These are phyloP conservation scores for Tragelaphus imberbis DNA, from an alignment of 2,113 vertebrate genomes.

Conservation along the genomic window DNA sequence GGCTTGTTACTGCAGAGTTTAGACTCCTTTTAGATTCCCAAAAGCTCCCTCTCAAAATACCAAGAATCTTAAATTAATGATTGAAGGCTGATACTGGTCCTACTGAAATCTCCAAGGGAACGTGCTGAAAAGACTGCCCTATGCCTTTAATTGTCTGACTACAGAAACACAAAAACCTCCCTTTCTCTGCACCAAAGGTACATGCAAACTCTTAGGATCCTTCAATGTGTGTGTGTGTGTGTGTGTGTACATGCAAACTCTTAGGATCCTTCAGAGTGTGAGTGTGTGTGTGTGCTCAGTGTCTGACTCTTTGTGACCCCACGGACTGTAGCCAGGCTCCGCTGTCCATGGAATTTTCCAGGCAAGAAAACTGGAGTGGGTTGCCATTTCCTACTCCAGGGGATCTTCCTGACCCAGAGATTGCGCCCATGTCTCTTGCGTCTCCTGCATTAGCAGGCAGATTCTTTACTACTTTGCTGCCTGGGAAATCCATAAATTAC, in stretches of 20 bases:
- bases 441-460: background rate
- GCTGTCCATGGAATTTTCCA: background rate
- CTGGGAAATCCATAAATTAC: background rate
- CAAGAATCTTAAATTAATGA: background rate
- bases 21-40: background rate
- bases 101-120: background rate
- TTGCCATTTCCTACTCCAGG: background rate
- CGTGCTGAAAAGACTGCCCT: background rate
- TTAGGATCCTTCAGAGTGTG: background rate
- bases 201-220: background rate
- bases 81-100: background rate
- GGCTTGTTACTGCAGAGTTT: background rate
- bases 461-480: background rate
- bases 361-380: background rate
- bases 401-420: background rate
- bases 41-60: background rate
- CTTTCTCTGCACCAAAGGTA: background rate
- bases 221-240: background rate
- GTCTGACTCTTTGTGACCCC: background rate
- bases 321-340: background rate
- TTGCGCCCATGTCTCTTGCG: background rate
- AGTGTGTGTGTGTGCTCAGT: background rate
- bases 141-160: background rate
- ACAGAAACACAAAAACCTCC: background rate
- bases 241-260: background rate